Evolutionary conservation across 1,140 invertebrate genomes (phyloP), one percentile per base, ranked within the genome.

Genomic region (Drosophila auraria): DNA sequence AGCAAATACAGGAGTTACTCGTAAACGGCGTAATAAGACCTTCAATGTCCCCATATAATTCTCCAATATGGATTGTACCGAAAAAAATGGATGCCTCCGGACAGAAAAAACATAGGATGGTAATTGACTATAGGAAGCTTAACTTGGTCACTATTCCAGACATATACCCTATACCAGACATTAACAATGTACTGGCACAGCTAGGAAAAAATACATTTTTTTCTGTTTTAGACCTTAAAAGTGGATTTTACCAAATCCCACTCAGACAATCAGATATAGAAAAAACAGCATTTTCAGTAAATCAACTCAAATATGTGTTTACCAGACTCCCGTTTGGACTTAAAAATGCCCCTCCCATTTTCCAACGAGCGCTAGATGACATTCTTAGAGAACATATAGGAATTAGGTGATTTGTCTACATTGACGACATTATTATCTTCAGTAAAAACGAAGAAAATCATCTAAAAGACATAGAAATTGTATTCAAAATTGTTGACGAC

Each of bases 71-170:
- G 33, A 36, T 36, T 6, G 33, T 36, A 36, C 33, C 33, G 3
- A n/a, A n/a, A n/a, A 44, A 17, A 17, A 45, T 17, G 7, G 0
- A 8, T 45, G 42, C 42, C 15, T 44, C 15, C n/a, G 15, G n/a
- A 17, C n/a, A 44, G 42, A 44, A 44, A 44, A 44, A 45, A 45
- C 44, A 45, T 45, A 45, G 44, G n/a, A 42, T 45, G 6, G n/a
- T 17, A 9, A 8, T 44, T 44, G 42, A 45, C 44, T 17, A 2
- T 17, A 17, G 44, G n/a, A 17, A 45, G 3, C 6, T 45, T 8
- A 45, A 45, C 38, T 40, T 40, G 12, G 38, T 40, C 15, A 45
- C 44, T 45, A 45, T 45, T n/a, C 0, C n/a, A 45, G n/a, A 17
- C 44, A 17, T 12, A 40, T 15, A 15, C 38, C 38, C 38, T 15